phyloP scores from a whole-genome alignment of 2,888 invertebrate species.

The Galerucella nymphaeae region DNA sequence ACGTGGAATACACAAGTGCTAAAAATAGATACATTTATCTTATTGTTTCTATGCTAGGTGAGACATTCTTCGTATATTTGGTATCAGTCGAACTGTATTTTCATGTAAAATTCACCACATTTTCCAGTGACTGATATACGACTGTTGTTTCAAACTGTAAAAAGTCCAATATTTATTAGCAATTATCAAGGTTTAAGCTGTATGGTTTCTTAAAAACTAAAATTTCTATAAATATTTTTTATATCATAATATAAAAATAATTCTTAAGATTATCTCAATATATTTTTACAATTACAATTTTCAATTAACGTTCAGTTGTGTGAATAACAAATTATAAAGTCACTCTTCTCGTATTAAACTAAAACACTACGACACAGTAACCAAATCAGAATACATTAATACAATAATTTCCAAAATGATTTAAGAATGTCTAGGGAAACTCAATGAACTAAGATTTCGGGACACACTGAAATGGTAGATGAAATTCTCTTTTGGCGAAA shows the following conservation, averaged over 20 bases:
- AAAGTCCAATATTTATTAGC: slow-evolving; percentile 66
- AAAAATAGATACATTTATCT: slow-evolving; percentile 1
- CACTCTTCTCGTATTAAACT: too few relatives aligned
- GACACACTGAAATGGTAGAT: too few relatives aligned
- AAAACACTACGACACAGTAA: too few relatives aligned
- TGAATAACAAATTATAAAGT: too few relatives aligned
- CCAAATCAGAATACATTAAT: too few relatives aligned
- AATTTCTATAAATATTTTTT: slow-evolving; percentile 8
- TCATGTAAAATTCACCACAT: slow-evolving; percentile 37
- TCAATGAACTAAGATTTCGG: too few relatives aligned
- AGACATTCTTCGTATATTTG: slow-evolving; percentile 42
- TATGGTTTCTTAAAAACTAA: slow-evolving; percentile 27
- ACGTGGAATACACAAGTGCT: background rate
- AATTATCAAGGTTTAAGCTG: slow-evolving; percentile 64
- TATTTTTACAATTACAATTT: background rate
- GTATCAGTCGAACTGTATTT: slow-evolving; percentile 49
- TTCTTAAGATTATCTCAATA: background rate
- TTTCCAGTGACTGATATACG: slow-evolving; percentile 52
- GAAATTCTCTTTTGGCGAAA: too few relatives aligned
- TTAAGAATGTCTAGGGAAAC: too few relatives aligned
- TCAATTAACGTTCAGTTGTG: background rate
- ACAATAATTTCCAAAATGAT: too few relatives aligned
- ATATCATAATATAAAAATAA: too few relatives aligned
- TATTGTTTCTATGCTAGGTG: slow-evolving; percentile 9
- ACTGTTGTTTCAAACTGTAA: slow-evolving; percentile 51